A percentile compares a stretch with the other conserved stretches of the same genome.
These are phyloP conservation scores for Bugulina stolonifera DNA, from an alignment of 2,888 invertebrate genomes.

Conservation along the genomic window DNA sequence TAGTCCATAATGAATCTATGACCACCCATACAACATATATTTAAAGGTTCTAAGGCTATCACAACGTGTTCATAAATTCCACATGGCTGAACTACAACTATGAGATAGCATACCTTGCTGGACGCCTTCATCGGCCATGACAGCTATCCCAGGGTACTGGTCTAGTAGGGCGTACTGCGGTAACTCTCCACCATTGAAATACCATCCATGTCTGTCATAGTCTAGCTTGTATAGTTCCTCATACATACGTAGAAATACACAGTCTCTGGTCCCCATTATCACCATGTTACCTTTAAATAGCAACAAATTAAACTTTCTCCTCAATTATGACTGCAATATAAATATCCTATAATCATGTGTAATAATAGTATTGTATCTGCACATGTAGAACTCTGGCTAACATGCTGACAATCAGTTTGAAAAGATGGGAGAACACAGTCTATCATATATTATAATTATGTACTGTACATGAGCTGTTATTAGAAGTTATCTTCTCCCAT, in stretches of 20 bases:
- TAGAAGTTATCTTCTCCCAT: too few species aligned
- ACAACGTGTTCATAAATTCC: too few species aligned
- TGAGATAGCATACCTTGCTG: constrained; percentile 1
- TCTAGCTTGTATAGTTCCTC: constrained; percentile 23
- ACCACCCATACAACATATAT: too few species aligned
- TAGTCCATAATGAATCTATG: too few species aligned
- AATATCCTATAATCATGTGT: neutral
- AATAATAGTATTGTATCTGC: neutral
- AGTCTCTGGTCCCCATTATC: constrained; percentile 13
- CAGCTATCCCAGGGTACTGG: constrained; percentile 40
- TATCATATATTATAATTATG: too few species aligned
- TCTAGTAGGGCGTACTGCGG: constrained; percentile 49
- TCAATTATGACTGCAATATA: neutral
- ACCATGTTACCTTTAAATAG: constrained; percentile 25
- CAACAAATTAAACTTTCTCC: neutral
- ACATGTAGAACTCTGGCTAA: too few species aligned
- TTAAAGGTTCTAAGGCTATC: too few species aligned
- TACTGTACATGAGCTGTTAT: too few species aligned
- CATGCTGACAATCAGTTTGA: too few species aligned
- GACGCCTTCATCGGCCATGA: constrained; percentile 35
- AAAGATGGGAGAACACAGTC: too few species aligned
- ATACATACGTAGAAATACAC: constrained; percentile 14
- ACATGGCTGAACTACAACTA: too few species aligned
- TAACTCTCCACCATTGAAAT: constrained; percentile 53
- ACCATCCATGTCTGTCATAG: constrained; percentile 39